Evolutionary conservation across 2,113 vertebrate genomes (phyloP).

Genomic region (Suncus etruscus): DNA sequence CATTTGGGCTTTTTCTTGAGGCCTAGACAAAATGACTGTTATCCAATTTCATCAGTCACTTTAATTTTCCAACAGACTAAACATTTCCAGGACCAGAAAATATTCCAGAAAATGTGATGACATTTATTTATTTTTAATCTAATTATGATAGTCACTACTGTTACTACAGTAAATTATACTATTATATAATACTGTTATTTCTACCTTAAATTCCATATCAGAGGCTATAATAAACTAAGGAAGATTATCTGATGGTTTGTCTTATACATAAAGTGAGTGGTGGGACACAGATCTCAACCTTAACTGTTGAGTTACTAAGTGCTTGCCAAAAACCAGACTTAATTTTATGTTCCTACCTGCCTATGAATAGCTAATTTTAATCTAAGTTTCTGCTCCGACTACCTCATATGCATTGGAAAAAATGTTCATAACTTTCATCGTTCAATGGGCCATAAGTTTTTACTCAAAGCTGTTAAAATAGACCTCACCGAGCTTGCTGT

Average conservation of each 20-base stretch:
- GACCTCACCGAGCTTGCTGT: neutral
- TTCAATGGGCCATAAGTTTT: neutral
- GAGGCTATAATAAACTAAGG: neutral
- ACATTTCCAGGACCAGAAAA: neutral
- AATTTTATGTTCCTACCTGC: neutral
- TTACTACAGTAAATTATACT: neutral
- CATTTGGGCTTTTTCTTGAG: neutral
- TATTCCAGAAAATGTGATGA: neutral
- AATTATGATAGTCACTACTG: neutral
- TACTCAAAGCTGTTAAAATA: neutral
- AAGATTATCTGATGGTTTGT: neutral
- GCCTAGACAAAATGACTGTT: no score
- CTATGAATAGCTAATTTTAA: neutral
- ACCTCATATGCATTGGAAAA: neutral
- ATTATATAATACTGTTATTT: neutral
- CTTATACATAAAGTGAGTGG: neutral
- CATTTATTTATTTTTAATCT: neutral
- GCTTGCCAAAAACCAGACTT: neutral
- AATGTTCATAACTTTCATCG: neutral
- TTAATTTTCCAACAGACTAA: neutral
- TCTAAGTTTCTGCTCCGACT: neutral
- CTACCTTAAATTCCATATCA: neutral
- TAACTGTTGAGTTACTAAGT: neutral
- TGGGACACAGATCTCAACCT: neutral
- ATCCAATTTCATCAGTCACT: neutral